Evolutionary conservation across 2,113 vertebrate species (phyloP), one percentile per base, ranked within the genome.

Genomic region (Mustelus asterias): DNA sequence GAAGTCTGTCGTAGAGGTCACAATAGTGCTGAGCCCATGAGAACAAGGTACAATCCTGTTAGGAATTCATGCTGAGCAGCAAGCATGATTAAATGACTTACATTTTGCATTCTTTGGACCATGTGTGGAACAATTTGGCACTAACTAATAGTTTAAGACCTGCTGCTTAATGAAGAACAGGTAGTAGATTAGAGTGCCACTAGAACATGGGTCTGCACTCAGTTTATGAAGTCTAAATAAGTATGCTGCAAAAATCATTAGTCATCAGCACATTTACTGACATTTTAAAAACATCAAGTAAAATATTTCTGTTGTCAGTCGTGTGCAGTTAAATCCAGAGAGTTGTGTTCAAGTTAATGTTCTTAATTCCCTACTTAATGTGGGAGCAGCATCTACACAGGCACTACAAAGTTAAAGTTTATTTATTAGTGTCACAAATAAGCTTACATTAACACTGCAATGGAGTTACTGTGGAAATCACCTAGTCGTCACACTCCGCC

Each of bases 21-120:
- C 93, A 94, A 67, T 26, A 94, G 65, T 94, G 93, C 93, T 94
- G 93, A 94, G 93, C 37, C 93, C 22, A 44, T 3, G 37, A 70
- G 93, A 70, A 70, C 37, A 70, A 94, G 93, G 65, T 70, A 48
- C 93, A 94, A 70, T 70, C 93, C 65, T 94, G 65, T 94, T 94
- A 94, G 67, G 94, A 72, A 95, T 95, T 95, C 54, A 33, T 72
- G 94, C 44, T 72, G 94, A 72, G 11, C 44, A 70, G 44, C 72
- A 95, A 95, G 22, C 67, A 95, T 54, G 69, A 44, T 44, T 76
- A 54, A 95, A 72, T 10, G 48, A 48, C 5, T 95, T 69, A 16
- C 10, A 72, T 72, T 72, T 95, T 72, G 11, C 54, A 72, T 48
- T 54, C 22, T 24, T 54, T 95, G 94, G 67, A 54, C 41, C 6